These are phyloP conservation scores for Drosophila kokeensis DNA, from an alignment of 2,888 invertebrate genomes.

Conservation along the genomic window DNA sequence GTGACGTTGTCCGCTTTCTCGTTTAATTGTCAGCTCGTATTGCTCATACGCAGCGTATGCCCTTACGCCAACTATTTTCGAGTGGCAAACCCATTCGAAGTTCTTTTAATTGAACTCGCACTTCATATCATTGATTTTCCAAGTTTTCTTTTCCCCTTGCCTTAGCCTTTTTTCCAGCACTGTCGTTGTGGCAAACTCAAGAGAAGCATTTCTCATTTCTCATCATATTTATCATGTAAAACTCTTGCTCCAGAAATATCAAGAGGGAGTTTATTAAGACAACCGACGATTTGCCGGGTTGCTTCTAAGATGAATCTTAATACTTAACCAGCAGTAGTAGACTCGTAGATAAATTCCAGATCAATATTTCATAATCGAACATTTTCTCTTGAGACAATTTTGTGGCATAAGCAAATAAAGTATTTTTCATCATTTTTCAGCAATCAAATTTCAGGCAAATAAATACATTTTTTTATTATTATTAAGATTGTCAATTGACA, in stretches of 20 bases:
- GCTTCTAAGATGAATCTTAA: neutral
- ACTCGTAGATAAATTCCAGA: neutral
- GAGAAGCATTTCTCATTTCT: neutral
- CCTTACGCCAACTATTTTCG: conserved; percentile 13
- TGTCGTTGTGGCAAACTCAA: neutral
- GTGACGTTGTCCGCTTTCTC: conserved; percentile 61
- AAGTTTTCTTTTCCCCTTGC: conserved; percentile 1
- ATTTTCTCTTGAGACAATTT: neutral
- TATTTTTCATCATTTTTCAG: neutral
- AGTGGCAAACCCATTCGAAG: conserved; percentile 15
- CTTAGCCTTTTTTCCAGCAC: neutral
- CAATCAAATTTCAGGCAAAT: neutral
- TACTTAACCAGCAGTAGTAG: neutral
- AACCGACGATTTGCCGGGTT: neutral
- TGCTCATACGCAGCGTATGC: conserved; percentile 55
- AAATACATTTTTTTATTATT: neutral
- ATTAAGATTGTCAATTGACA: too few species aligned
- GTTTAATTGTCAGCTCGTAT: conserved; percentile 59
- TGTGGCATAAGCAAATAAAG: neutral
- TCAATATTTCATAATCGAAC: neutral
- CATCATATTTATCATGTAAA: neutral
- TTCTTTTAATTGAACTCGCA: conserved; percentile 24
- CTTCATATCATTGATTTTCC: conserved; percentile 26
- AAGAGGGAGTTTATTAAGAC: neutral
- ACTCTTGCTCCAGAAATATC: neutral